Evolutionary conservation across 1,140 invertebrate genomes (phyloP).

Genomic region (Drosophila asahinai): DNA sequence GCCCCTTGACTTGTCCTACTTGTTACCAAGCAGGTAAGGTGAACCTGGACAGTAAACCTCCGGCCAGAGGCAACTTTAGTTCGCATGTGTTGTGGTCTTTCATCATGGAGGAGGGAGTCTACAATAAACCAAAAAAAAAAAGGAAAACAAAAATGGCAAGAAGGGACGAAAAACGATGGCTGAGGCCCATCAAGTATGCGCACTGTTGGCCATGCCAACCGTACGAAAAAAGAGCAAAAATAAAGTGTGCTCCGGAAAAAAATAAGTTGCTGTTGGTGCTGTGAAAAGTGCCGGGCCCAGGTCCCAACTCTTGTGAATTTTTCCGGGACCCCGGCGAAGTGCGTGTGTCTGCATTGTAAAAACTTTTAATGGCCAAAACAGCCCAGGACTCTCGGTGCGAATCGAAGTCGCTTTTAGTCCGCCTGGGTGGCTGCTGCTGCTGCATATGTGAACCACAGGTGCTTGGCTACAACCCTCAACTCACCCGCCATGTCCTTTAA

Average conservation of each 20-base stretch:
- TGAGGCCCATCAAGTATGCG: conserved; percentile 72
- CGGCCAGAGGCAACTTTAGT: conserved; percentile 57
- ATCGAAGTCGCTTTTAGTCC: conserved; percentile 17
- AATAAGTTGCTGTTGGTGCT: conserved; percentile 27
- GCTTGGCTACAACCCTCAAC: conserved; percentile 16
- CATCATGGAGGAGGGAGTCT: conserved; percentile 50
- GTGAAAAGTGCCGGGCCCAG: conserved; percentile 31
- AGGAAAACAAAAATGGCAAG: background rate
- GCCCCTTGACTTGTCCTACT: conserved; percentile 75
- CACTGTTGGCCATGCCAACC: conserved; percentile 69
- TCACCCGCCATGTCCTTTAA: background rate
- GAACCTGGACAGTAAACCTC: conserved; percentile 11
- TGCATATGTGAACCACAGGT: conserved; percentile 75
- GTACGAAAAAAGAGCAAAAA: conserved; percentile 18
- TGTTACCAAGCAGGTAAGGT: conserved; percentile 60
- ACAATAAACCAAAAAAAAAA: conserved; percentile 2
- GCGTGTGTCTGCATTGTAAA: conserved; percentile 83
- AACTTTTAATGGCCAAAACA: conserved; percentile 74
- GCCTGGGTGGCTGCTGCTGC: conserved; percentile 27
- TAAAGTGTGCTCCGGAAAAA: conserved; percentile 45
- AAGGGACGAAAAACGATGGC: background rate
- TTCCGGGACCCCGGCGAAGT: conserved; percentile 48
- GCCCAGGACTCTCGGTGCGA: conserved; percentile 20
- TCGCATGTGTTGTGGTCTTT: conserved; percentile 81
- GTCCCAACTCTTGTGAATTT: conserved; percentile 3